A percentile compares a stretch with the other conserved stretches of the same genome.
phyloP scores from a whole-genome alignment of 2,888 invertebrate genomes.

The Dicyrtomina minuta region DNA sequence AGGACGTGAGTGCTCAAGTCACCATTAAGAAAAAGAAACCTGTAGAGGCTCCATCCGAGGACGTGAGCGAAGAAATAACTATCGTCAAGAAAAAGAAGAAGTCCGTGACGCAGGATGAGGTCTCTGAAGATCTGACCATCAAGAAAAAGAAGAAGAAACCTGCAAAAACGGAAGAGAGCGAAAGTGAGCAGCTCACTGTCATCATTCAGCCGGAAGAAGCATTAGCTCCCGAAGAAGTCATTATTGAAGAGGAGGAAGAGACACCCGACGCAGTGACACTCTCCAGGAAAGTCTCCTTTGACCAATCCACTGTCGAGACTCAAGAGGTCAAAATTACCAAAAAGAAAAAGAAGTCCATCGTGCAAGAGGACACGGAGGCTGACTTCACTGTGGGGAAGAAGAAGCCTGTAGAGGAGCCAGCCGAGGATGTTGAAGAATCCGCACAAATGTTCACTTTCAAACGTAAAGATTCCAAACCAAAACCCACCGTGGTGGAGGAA shows the following conservation, averaged over 20 bases:
- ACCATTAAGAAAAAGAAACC: constrained; percentile 31
- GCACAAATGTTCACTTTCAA: constrained; percentile 38
- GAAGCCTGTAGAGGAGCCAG: constrained; percentile 39
- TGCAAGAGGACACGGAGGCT: constrained; percentile 29
- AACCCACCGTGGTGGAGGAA: constrained; percentile 34
- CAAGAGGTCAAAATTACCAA: constrained; percentile 30
- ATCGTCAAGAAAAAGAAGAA: constrained; percentile 57
- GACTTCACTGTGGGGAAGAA: constrained; percentile 32
- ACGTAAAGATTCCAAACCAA: constrained; percentile 37
- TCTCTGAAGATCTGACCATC: constrained; percentile 42
- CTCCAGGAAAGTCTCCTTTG: constrained; percentile 60
- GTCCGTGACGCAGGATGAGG: constrained; percentile 58
- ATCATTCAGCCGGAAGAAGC: constrained; percentile 50
- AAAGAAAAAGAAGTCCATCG: constrained; percentile 50
- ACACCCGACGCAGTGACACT: constrained; percentile 61
- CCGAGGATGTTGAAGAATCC: constrained; percentile 46
- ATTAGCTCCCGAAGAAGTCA: constrained; percentile 55
- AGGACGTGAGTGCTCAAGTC: constrained; percentile 47
- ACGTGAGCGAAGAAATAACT: constrained; percentile 16
- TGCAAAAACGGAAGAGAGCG: constrained; percentile 28
- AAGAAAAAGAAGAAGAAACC: constrained; percentile 60
- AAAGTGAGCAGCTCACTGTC: constrained; percentile 31
- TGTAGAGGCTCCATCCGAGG: constrained; percentile 59
- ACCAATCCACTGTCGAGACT: not conserved
- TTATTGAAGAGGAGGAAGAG: constrained; percentile 60